Conservation (phyloP, 2,797 vertebrate genomes). For the Simalia tracyae region DNA sequence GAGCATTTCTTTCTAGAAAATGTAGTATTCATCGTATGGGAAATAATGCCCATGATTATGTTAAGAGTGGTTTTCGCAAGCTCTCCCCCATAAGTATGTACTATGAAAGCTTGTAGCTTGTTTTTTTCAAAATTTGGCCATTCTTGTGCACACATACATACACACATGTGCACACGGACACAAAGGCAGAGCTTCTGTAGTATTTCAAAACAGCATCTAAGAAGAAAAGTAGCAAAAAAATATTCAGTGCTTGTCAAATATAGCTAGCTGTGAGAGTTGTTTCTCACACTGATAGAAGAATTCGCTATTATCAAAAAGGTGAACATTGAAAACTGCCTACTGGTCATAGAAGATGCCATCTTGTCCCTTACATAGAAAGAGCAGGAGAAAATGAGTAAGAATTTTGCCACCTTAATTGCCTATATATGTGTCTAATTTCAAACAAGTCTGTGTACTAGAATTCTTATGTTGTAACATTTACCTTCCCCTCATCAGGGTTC, state of each 20-base stretch:
- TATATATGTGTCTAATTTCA: not conserved
- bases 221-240: not conserved
- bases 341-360: not conserved
- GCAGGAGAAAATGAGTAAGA: not conserved
- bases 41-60: constrained; percentile 21
- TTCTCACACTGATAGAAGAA: not conserved
- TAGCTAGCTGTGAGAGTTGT: not conserved
- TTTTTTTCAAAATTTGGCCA: not conserved
- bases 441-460: not conserved
- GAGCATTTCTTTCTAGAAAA: constrained; percentile 38
- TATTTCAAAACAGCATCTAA: not conserved
- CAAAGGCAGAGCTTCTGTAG: not conserved
- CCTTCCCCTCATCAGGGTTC: not conserved
- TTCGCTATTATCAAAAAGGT: not conserved
- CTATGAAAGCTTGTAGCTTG: not conserved
- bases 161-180: not conserved
- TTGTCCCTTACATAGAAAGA: not conserved
- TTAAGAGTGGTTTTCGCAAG: not conserved
- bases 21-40: not conserved
- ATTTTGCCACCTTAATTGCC: not conserved
- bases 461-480: not conserved
- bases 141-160: not conserved
- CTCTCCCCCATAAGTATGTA: not conserved
- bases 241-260: not conserved
- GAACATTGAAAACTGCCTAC: not conserved